Evolutionary conservation across 2,113 vertebrate genomes (phyloP).

Genomic region (Illadopsis cleaveri): DNA sequence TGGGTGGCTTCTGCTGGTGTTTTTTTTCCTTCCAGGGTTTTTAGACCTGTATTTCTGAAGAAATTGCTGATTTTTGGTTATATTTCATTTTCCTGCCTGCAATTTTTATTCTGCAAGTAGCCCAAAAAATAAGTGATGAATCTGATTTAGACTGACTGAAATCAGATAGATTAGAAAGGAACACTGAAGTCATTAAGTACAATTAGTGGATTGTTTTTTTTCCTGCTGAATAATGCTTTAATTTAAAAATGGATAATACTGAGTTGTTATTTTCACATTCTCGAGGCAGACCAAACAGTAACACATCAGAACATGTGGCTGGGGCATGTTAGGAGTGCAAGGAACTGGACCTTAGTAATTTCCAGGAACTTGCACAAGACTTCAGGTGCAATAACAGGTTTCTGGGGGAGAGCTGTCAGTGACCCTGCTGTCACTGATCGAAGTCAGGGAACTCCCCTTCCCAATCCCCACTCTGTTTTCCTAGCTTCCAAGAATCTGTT

Average conservation of each 20-base stretch:
- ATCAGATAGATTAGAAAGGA: not conserved
- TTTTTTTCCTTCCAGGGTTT: not conserved
- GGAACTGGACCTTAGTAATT: not conserved
- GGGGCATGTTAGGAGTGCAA: not conserved
- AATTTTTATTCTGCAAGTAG: not conserved
- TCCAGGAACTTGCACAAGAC: not conserved
- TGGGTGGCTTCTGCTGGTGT: not conserved
- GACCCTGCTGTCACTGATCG: not conserved
- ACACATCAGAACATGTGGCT: not conserved
- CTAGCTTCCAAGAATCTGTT: not conserved
- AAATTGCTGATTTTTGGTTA: not conserved
- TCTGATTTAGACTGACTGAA: not conserved
- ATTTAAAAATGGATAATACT: not conserved
- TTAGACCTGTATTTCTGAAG: not conserved
- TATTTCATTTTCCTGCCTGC: not conserved
- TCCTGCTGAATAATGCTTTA: not conserved
- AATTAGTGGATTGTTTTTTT: not conserved
- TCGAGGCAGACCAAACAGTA: not conserved
- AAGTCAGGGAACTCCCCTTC: not conserved
- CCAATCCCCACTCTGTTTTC: not conserved
- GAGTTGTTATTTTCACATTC: not conserved
- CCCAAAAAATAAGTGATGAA: not conserved
- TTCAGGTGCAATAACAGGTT: not conserved
- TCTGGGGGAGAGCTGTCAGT: not conserved
- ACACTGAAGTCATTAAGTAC: accelerated